A percentile compares a stretch with the other conserved stretches of the same genome.
Evolutionary conservation across 2,797 vertebrate species (phyloP).

Genomic region (Cirrhinus molitorella): DNA sequence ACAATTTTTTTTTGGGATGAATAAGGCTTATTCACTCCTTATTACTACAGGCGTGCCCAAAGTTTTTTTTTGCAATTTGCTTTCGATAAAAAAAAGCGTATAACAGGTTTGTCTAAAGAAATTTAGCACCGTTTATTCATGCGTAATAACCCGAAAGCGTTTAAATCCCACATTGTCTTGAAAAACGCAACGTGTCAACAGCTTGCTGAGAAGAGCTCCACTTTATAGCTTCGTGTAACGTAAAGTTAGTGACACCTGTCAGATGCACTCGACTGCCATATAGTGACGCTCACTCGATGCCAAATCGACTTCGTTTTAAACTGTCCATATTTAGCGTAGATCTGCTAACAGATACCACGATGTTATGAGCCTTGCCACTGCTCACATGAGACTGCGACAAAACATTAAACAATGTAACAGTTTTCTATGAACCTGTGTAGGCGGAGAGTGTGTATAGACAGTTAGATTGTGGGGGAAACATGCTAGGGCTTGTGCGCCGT

Average conservation of each 20-base stretch:
- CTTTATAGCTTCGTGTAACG: not conserved
- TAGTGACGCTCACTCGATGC: not conserved
- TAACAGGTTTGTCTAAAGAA: not conserved
- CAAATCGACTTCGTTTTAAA: not conserved
- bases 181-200: constrained; percentile 21
- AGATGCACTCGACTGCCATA: not conserved
- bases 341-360: not conserved
- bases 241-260: constrained; percentile 24
- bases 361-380: not conserved
- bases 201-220: not conserved
- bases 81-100: not conserved
- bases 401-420: not conserved
- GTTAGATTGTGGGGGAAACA: not conserved
- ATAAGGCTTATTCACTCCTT: not conserved
- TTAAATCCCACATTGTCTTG: not conserved
- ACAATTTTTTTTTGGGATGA: not conserved
- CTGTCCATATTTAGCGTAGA: not conserved
- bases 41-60: not conserved
- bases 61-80: not conserved
- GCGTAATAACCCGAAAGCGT: not conserved
- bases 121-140: not conserved
- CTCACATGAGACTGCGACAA: constrained; percentile 3
- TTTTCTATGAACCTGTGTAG: not conserved
- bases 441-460: constrained; percentile 17
- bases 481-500: constrained; percentile 4